Evolutionary conservation across 2,797 vertebrate species (phyloP).

Genomic region (Echeneis naucrates): DNA sequence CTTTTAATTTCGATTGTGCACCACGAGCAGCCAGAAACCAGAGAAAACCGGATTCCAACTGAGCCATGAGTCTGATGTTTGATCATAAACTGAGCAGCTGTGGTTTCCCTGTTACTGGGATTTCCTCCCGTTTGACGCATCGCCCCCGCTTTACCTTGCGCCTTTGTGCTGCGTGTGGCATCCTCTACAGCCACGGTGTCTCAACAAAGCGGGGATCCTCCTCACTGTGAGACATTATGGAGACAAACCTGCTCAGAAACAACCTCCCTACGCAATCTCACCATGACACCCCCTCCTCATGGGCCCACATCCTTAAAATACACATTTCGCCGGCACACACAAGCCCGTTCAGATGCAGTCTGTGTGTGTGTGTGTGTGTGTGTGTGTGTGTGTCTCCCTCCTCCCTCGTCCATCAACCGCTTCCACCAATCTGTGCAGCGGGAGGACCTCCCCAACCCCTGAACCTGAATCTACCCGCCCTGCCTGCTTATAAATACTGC

Average conservation of each 20-base stretch:
- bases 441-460: conserved; percentile 87
- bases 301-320: conserved; percentile 58
- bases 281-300: conserved; percentile 25
- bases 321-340: conserved; percentile 53
- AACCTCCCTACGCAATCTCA: conserved; percentile 44
- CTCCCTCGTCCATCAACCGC: conserved; percentile 72
- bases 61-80: neutral
- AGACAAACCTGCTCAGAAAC: conserved; percentile 52
- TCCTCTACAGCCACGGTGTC: conserved; percentile 27
- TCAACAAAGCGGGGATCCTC: conserved; percentile 52
- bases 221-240: conserved; percentile 42
- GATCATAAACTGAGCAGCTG: neutral
- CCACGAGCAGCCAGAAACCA: neutral
- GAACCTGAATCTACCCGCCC: conserved; percentile 84
- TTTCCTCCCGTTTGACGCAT: conserved; percentile 52
- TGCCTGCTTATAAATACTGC: conserved; percentile 91
- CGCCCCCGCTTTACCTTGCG: conserved; percentile 49
- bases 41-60: neutral
- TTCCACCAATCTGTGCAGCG: conserved; percentile 87
- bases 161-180: conserved; percentile 44
- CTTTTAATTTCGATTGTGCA: neutral
- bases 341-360: conserved; percentile 36
- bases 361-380: too few species aligned
- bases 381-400: conserved; percentile 47
- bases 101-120: neutral